Percentiles rank a stretch among this genome's conserved stretches.
Conservation (phyloP, 2,797 vertebrate species). For the Enoplosus armatus region DNA sequence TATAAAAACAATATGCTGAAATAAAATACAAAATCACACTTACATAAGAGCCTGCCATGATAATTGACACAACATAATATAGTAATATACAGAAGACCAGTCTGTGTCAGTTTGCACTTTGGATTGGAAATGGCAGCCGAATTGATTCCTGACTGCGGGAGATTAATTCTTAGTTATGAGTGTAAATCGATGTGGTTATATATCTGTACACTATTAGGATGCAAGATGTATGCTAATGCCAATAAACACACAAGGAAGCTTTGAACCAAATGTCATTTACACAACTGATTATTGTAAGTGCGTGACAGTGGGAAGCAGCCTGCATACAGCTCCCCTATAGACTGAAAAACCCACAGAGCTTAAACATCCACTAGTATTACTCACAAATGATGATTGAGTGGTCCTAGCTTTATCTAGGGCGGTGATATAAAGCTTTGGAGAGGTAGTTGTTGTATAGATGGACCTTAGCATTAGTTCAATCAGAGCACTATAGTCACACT, state of each 20-base stretch:
- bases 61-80: background rate
- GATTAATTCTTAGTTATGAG: background rate
- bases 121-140: background rate
- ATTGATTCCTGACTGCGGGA: background rate
- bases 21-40: background rate
- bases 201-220: background rate
- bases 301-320: background rate
- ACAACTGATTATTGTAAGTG: background rate
- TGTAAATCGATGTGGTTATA: background rate
- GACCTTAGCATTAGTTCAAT: background rate
- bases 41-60: background rate
- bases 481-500: background rate
- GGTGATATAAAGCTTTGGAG: background rate
- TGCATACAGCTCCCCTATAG: background rate
- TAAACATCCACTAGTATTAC: background rate
- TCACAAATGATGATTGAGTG: background rate
- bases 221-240: background rate
- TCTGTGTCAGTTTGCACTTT: background rate
- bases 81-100: too few relatives aligned
- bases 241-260: background rate
- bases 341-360: background rate
- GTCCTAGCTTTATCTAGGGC: background rate
- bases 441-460: background rate
- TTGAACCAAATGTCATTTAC: background rate
- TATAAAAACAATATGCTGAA: background rate